Evolutionary conservation across 2,888 invertebrate genomes (phyloP).

Genomic region (Pristionchus fissidentatus): DNA sequence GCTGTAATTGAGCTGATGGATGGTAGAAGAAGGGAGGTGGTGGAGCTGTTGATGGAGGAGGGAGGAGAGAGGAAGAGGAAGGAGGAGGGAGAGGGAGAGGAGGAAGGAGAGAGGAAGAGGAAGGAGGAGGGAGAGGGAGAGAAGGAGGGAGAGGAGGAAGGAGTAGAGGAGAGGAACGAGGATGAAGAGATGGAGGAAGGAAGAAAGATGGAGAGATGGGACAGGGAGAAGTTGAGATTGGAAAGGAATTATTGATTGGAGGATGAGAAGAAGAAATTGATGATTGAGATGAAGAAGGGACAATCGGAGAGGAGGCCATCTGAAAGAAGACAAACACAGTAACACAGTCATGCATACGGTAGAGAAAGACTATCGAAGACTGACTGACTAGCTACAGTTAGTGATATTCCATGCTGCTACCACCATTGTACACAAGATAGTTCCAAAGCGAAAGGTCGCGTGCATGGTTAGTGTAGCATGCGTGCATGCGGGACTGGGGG

Average conservation of each 20-base stretch:
- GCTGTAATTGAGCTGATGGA: neutral
- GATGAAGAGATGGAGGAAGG: neutral
- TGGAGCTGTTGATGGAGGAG: too few relatives aligned
- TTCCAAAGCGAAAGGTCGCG: neutral
- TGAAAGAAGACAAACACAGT: too few relatives aligned
- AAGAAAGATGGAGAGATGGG: neutral
- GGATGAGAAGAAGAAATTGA: neutral
- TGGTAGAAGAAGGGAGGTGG: neutral
- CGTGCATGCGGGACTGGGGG: neutral
- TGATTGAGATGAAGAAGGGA: neutral
- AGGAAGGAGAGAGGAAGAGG: neutral
- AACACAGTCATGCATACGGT: too few relatives aligned
- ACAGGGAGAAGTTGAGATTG: neutral
- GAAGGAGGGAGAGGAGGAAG: neutral
- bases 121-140: neutral
- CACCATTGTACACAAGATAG: neutral
- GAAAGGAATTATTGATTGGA: too few relatives aligned
- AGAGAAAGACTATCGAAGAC: neutral
- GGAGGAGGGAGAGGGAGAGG: neutral
- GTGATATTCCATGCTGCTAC: too few relatives aligned
- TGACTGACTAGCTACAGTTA: neutral
- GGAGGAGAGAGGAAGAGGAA: too few relatives aligned
- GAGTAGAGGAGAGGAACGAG: neutral
- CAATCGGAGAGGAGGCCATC: neutral
- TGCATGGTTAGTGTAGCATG: neutral